Conservation (phyloP, 1,140 invertebrate species). For the Drosophila quadrilineata region DNA sequence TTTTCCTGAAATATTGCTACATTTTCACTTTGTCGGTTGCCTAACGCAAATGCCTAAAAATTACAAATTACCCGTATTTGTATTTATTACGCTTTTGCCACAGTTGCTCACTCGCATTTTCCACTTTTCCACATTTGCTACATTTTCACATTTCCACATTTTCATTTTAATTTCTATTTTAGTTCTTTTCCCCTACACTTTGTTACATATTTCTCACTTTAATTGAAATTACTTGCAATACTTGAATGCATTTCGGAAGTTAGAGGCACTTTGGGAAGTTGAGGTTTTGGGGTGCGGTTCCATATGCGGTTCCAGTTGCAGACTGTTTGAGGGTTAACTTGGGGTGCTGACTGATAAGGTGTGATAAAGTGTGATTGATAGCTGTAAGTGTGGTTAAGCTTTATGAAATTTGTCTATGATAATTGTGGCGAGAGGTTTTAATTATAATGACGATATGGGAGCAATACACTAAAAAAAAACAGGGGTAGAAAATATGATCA, state of each 20-base stretch:
- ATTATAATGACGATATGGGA: no score
- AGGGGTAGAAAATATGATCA: no score
- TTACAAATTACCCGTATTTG: conserved; percentile 63
- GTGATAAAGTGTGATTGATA: not conserved
- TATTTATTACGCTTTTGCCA: conserved; percentile 37
- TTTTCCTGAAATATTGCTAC: conserved; percentile 54
- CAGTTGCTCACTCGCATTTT: not conserved
- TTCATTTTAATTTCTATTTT: conserved; percentile 7
- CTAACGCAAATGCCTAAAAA: conserved; percentile 35
- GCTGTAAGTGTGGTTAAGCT: no score
- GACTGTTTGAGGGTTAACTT: not conserved
- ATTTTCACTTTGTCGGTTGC: conserved; percentile 47
- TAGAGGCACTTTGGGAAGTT: no score
- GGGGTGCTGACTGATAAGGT: conserved; percentile 1
- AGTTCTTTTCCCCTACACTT: not conserved
- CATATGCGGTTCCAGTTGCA: conserved; percentile 5
- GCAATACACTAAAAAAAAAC: no score
- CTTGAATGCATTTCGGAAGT: conserved; percentile 64
- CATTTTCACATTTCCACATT: no score
- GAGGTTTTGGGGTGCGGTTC: not conserved
- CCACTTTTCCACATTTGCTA: not conserved
- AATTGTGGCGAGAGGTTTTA: no score
- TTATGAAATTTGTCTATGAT: no score
- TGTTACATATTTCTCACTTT: no score
- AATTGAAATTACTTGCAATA: conserved; percentile 75